Evolutionary conservation across 2,113 vertebrate species (phyloP), one percentile per base, ranked within the genome.

Genomic region (Mustelus asterias): DNA sequence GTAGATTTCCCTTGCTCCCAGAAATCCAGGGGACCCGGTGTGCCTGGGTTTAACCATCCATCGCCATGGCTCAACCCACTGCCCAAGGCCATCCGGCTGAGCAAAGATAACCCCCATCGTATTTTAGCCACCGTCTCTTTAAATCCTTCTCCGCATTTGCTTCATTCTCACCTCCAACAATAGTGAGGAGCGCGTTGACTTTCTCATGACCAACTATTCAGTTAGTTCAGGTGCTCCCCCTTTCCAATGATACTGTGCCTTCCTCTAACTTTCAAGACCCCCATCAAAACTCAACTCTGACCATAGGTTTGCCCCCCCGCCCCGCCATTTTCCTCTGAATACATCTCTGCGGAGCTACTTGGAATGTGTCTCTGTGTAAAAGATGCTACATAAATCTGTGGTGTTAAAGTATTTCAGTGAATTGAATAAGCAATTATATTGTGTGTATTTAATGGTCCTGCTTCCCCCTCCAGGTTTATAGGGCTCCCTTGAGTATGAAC

Each of bases 401-500:
- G 9, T 67, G 60, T 92, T 65, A 93, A 67, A 93, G n/a, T 93
- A 93, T 6, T 65, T 65, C 8, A 93, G 20, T 93, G 16, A 93
- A 93, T n/a, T 67, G 60, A 93, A 93, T 65, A n/a, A 9, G 33
- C 58, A 92, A 8, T 65, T 92, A 65, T 37, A 83, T 92, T 63
- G 58, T 63, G 58, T 33, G 33, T 18, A 63, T 63, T 29, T 92
- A 63, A 92, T 92, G 89, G 89, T 93, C 33, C 29, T 11, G 33
- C 33, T 85, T 96, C 96, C 65, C 65, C 96, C 95, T 29, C 16
- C 97, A 97, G 98, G 96, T 97, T 96, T 96, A 96, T 96, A 3
- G 98, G 70, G 98, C 97, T 96, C 97, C 95, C 97, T 98, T 96
- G 98, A 99, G 98, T 98, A 99, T 99, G 99, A 98, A 96, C 97